Evolutionary conservation across 2,113 vertebrate genomes (phyloP).

Genomic region (Albula goreensis): DNA sequence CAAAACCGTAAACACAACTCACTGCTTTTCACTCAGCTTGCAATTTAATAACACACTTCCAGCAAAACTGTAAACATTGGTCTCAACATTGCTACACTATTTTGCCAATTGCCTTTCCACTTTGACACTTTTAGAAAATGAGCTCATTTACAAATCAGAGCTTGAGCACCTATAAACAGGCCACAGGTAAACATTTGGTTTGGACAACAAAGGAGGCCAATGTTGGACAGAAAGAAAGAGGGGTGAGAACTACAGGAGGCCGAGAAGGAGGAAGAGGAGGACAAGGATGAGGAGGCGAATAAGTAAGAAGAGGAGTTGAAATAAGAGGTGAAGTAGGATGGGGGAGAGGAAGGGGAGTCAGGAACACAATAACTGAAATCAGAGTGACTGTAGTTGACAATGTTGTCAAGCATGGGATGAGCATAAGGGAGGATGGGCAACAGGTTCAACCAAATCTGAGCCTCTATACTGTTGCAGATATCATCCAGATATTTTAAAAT

Average conservation of each 20-base stretch:
- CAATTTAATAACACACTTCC: too few relatives aligned
- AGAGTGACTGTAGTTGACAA: background rate
- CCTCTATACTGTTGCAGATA: background rate
- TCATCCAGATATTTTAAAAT: background rate
- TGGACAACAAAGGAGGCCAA: constrained; percentile 6
- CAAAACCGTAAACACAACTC: background rate
- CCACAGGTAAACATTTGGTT: constrained; percentile 6
- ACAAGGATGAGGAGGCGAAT: background rate
- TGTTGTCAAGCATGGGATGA: background rate
- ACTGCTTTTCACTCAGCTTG: too few relatives aligned
- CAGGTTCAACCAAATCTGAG: background rate
- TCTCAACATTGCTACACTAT: background rate
- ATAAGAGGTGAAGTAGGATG: background rate
- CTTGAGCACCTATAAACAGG: background rate
- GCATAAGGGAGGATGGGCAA: background rate
- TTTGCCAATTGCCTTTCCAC: background rate
- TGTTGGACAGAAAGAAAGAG: background rate
- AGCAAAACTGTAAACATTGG: too few relatives aligned
- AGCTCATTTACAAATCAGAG: background rate
- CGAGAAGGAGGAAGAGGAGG: background rate
- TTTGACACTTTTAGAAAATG: background rate
- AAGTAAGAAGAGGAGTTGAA: background rate
- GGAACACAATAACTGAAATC: background rate
- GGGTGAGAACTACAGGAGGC: background rate
- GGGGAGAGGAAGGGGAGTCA: background rate